Evolutionary conservation across 2,113 vertebrate genomes (phyloP), one percentile per base, ranked within the genome.

Genomic region (Halcyon senegalensis): DNA sequence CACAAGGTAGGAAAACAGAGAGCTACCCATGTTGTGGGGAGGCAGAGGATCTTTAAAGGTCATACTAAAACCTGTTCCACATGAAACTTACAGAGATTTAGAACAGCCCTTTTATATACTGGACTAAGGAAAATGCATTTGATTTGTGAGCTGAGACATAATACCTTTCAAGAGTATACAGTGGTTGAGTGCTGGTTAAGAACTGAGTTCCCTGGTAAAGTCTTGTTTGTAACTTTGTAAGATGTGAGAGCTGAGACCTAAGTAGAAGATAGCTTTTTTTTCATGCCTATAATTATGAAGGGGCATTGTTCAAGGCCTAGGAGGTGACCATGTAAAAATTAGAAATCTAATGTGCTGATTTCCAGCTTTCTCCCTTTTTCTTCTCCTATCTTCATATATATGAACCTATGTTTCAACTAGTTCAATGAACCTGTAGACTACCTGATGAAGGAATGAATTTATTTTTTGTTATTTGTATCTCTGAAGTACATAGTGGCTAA

Each of bases 241-340:
- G 37, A 41, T 30, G 37, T 39, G 46, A 41, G 44, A 80, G 39
- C 13, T 44, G 43, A 30, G 31, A 56, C 50, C 21, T 4, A 25
- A 46, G 41, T 28, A 69, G 67, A 37, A 19, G 18, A 13, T 7
- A 15, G 56, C n/a, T 74, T 24, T 58, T 58, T 73, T 35, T 25
- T 12, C 11, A 2, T 27, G 20, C 20, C 11, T 35, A 0, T 20
- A 62, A 39, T 17, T 60, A 11, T 24, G 31, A 30, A 50, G 18
- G 68, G 15, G 10, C 11, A 16, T 74, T 41, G 37, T 46, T 78
- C 39, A 64, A 48, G 35, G 16, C 46, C 60, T 51, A 21, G 55
- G 37, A 59, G 58, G 13, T 64, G 35, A 48, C 37, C 13, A 13
- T 79, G 55, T 27, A 64, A 19, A 46, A 59, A 69, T 48, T 8